Evolutionary conservation across 2,797 vertebrate species (phyloP).

Genomic region (Sebastes nivosus): DNA sequence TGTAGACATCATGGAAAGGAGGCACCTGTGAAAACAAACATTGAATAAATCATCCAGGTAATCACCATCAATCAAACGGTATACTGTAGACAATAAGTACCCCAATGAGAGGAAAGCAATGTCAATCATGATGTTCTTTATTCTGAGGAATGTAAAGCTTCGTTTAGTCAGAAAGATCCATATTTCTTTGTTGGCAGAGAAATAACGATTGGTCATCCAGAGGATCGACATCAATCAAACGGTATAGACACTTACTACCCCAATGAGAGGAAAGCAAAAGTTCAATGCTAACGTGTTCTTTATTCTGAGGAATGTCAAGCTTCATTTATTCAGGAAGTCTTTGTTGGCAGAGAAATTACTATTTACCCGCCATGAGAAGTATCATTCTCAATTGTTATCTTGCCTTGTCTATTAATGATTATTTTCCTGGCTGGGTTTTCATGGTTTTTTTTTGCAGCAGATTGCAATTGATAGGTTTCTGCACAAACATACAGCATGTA

Average conservation of each 20-base stretch:
- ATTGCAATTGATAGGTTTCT: neutral
- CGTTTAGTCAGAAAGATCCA: neutral
- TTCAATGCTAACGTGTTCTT: neutral
- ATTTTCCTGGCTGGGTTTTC: neutral
- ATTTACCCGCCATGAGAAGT: neutral
- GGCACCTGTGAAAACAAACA: slow-evolving; percentile 83
- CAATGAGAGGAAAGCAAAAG: neutral
- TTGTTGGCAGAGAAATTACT: neutral
- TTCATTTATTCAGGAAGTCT: neutral
- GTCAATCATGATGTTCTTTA: neutral
- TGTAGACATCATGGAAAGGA: slow-evolving; percentile 89
- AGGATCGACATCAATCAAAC: neutral
- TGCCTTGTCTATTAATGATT: neutral
- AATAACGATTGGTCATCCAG: neutral
- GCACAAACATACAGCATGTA: neutral
- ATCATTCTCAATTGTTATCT: neutral
- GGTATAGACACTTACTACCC: neutral
- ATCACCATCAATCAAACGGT: neutral
- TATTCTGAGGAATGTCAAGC: neutral
- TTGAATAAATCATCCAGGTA: neutral
- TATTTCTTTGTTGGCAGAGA: neutral
- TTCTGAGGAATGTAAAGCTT: neutral
- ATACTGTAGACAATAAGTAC: neutral
- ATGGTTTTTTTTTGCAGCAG: neutral
- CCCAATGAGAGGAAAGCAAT: neutral